Base-by-base conservation (phyloP, 1,140 invertebrate genomes). In the Drosophila prosaltans region DNA sequence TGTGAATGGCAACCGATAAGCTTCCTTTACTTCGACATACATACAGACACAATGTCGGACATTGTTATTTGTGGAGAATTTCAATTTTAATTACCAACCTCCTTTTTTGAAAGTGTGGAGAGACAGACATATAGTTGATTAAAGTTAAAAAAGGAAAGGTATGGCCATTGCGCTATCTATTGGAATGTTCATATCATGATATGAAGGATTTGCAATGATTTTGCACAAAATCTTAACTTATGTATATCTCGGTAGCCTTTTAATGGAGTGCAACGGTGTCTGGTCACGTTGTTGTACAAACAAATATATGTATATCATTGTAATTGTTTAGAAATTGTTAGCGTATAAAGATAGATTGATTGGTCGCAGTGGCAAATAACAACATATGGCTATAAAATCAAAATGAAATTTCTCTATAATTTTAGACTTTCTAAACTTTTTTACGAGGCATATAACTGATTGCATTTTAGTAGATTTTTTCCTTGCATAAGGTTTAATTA, bases 11-110 rank as follows among this genome's bases (percentile, higher is more conserved):
- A 4, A 4, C 28, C 28, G 79, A 86, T 89, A 83, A 85, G 69
- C 51, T 63, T 26, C 58, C 62, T 66, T 59, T 7, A 59, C 65
- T 72, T 67, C 48, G 16, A 16, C 59, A 57, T 48, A 75, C 16
- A 16, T 16, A 16, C 16, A 16, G 16, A 16, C 16, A 16, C 45
- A 24, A 9, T n/a, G 21, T 8, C 73, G 64, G 72, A 76, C 74
- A 72, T 62, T 73, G 72, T 74, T 84, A 67, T 81, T 2, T 30
- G 28, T 36, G 81, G 62, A 58, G 70, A 71, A 81, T 78, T 72
- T 86, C 78, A 78, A 80, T 72, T 82, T 85, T 85, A 85, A 85
- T 85, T 88, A 69, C 76, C 58, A 74, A 39, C 64, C 67, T 80
- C 68, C 57, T 73, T 72, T 72, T 78, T 73, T 65, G 79, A 81